Base-by-base conservation (phyloP, 2,888 invertebrate species). In the Ornithoptera alexandrae region DNA sequence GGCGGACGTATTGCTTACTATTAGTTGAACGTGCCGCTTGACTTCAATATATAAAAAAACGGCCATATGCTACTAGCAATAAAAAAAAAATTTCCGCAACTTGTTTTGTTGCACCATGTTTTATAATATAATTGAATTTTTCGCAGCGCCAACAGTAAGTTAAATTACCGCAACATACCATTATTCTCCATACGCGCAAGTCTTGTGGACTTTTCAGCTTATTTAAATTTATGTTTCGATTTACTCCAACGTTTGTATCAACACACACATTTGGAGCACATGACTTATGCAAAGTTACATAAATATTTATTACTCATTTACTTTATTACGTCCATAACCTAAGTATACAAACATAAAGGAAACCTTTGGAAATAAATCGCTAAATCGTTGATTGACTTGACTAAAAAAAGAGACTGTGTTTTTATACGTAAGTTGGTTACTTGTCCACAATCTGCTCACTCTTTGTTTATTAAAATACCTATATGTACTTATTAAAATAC, bases 191-290 rank as follows among this genome's bases (percentile, higher is more conserved):
- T 36, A 60, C 30, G 50, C 12, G 17, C 46, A 50, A 59, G 46
- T 53, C 66, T 50, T 66, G 66, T 66, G 60, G 59, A 66, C 36
- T 60, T 66, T 66, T 66, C 36, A 50, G 46, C 66, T 66, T 66
- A 66, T 66, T 66, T 60, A 66, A 66, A 66, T 66, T 66, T 60
- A 60, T 53, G 66, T 66, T 66, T 60, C 66, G 60, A 66, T 60
- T 60, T 59, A 57, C 65, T 22, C 59, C n/a, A 58, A 65, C 65
- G 66, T 59, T 60, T 60, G 50, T 65, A 57, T 50, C 60, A 30
- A 58, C 58, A 65, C 17, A 59, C 17, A 58, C 57, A 65, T 61
- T 36, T 39, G 20, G 39, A 39, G 57, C 42, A 22, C 30, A 59
- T 30, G 66, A 66, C 66, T 66, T 66, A 59, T 66, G 66, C 60